Base-by-base conservation (phyloP, 1,140 invertebrate genomes). In the Drosophila orosa region DNA sequence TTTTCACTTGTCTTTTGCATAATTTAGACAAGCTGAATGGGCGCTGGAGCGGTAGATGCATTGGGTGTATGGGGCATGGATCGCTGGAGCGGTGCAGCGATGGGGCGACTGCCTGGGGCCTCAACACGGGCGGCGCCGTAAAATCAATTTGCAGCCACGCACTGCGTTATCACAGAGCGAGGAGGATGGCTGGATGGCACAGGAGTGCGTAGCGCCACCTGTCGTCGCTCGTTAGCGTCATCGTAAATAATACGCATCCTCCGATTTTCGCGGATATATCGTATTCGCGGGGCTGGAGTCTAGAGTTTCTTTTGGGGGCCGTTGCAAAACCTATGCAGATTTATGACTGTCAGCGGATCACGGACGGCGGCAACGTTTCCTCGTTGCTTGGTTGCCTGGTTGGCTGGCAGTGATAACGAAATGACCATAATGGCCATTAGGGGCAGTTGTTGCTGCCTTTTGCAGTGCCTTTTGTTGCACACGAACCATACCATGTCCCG, bases 1-100 rank as follows among this genome's bases (percentile, higher is more conserved):
- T 89, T 87, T 87, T 89, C 76, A 89, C 83, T 87, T 83, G 83
- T 86, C 79, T 86, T 86, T 83, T 89, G 79, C 79, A 87, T 86
- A 87, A 83, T 84, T 74, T 83, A 78, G 76, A 86, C 78, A 79
- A 78, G 65, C 66, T 71, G 66, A 65, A 66, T 60, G 48, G 45
- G 52, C 35, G 35, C 45, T 71, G 42, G 54, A 67, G 45, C 66
- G n/a, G 31, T 47, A 31, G 27, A 54, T 54, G 31, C 50, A 52
- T 19, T 0, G 17, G 48, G 48, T 17, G 37, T 52, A 15, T 33
- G 29, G 25, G n/a, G 47, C 37, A 44, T 33, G 65, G 48, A 45
- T 25, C 31, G 15, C 3, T 40, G 66, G 27, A 22, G 40, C 25
- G n/a, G 13, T 31, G 29, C 42, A 25, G n/a, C 59, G 29, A 44